These are phyloP conservation scores for Herminia tarsipennalis DNA, from an alignment of 2,888 invertebrate genomes.

Conservation along the genomic window DNA sequence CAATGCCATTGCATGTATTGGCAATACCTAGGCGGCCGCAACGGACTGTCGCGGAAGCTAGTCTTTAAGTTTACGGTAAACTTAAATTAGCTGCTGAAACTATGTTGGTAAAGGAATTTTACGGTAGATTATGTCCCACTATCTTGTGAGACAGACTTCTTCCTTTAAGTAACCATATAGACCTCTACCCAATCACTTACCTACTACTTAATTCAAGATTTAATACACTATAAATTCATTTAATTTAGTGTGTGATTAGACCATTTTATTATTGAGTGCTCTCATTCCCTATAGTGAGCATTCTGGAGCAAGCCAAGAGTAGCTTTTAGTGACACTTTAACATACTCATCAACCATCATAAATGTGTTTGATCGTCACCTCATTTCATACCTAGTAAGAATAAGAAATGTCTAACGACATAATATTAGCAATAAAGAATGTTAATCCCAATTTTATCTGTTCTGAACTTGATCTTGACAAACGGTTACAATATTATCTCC, in stretches of 20 bases:
- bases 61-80: conserved; percentile 76
- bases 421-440: conserved; percentile 3
- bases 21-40: conserved; percentile 56
- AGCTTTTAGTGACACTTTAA: no score
- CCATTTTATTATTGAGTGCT: background rate
- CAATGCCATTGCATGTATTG: conserved; percentile 71
- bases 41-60: conserved; percentile 69
- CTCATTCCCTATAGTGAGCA: no score
- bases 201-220: no score
- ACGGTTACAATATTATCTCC: conserved; percentile 22
- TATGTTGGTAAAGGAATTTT: conserved; percentile 54
- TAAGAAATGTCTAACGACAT: background rate
- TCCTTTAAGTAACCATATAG: no score
- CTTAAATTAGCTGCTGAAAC: conserved; percentile 76
- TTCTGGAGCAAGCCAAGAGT: no score
- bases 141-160: background rate
- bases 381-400: no score
- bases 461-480: conserved; percentile 37
- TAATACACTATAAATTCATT: no score
- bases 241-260: no score
- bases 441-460: conserved; percentile 15
- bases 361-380: background rate
- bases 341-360: no score
- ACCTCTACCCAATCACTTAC: no score
- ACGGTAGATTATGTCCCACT: conserved; percentile 34